Evolutionary conservation across 2,797 vertebrate genomes (phyloP).

Genomic region (Megaceryle alcyon): DNA sequence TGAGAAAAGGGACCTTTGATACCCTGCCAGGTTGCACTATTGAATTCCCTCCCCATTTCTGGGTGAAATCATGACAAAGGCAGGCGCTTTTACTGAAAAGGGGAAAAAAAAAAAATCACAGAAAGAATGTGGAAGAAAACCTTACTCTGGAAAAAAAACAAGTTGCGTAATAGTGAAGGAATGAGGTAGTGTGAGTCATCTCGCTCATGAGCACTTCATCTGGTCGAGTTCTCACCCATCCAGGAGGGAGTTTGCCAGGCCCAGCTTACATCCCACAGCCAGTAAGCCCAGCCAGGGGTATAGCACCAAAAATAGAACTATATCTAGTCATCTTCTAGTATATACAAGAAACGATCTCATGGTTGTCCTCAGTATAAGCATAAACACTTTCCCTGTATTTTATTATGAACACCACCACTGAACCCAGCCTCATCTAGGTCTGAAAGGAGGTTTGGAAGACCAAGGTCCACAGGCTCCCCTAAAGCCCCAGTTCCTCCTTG

Average conservation of each 20-base stretch:
- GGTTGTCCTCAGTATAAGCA: neutral
- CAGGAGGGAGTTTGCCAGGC: conserved; percentile 17
- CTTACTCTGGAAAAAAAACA: conserved; percentile 39
- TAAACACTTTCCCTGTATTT: neutral
- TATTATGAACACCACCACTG: rapidly evolving
- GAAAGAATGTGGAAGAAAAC: conserved; percentile 31
- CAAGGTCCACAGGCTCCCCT: neutral
- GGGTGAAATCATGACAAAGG: conserved; percentile 20
- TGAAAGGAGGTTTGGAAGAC: neutral
- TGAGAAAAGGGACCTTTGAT: conserved; percentile 63
- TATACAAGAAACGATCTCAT: neutral
- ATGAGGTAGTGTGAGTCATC: conserved; percentile 56
- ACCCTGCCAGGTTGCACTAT: conserved; percentile 26
- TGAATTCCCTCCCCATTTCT: neutral
- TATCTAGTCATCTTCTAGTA: neutral
- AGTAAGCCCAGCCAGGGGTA: neutral
- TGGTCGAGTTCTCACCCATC: neutral
- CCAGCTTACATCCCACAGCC: neutral
- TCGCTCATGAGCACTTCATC: neutral
- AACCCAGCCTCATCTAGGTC: neutral
- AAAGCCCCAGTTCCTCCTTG: neutral
- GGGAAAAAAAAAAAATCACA: neutral
- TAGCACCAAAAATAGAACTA: neutral
- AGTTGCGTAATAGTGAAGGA: neutral
- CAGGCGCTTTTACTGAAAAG: neutral